Evolutionary conservation across 2,888 invertebrate species (phyloP).

Genomic region (Scrobipalpa costella): DNA sequence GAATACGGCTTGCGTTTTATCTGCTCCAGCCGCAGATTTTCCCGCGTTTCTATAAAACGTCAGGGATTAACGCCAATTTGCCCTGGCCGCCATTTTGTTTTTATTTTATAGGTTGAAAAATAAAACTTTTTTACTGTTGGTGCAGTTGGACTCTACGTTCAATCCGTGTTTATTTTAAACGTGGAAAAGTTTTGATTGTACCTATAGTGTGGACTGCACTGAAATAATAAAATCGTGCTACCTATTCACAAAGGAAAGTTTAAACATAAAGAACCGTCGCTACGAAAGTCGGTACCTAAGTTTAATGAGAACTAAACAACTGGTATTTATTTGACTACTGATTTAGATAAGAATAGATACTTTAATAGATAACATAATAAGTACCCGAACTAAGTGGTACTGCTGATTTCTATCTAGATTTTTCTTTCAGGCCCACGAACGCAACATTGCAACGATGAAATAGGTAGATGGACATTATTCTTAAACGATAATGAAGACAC

Average conservation of each 20-base stretch:
- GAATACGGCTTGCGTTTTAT: constrained; percentile 50
- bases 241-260: too few species aligned
- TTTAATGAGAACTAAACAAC: too few species aligned
- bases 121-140: constrained; percentile 21
- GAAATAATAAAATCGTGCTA: too few species aligned
- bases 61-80: constrained; percentile 26
- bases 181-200: too few species aligned
- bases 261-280: too few species aligned
- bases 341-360: too few species aligned
- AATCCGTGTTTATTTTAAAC: background rate
- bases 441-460: background rate
- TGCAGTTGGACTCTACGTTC: constrained; percentile 9
- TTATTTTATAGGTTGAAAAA: constrained; percentile 23
- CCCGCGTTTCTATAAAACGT: constrained; percentile 37
- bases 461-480: background rate
- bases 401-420: too few species aligned
- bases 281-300: too few species aligned
- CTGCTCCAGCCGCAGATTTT: constrained; percentile 48
- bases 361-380: too few species aligned
- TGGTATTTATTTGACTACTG: too few species aligned
- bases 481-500: background rate
- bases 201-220: too few species aligned
- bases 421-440: background rate
- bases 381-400: too few species aligned
- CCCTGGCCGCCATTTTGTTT: constrained; percentile 21